Percentiles rank a stretch among this genome's conserved stretches.
These are phyloP conservation scores for Acrossocheilus fasciatus DNA, from an alignment of 2,797 vertebrate species.

Conservation along the genomic window DNA sequence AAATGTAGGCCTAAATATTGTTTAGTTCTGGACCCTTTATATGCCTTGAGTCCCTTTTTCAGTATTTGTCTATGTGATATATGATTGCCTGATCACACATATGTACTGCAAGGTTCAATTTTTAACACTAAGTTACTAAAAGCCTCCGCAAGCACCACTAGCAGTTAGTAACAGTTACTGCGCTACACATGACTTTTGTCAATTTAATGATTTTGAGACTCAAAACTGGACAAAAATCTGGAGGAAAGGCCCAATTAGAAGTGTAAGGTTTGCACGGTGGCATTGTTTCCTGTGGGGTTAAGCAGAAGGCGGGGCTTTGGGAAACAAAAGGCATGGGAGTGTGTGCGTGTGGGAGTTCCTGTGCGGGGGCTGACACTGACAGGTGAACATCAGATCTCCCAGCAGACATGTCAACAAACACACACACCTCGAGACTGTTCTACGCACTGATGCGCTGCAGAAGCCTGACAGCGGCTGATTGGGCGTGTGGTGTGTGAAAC, in stretches of 20 bases:
- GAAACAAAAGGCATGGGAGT: slow-evolving; percentile 44
- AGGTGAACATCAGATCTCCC: slow-evolving; percentile 62
- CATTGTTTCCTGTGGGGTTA: slow-evolving; percentile 50
- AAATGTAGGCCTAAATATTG: neutral
- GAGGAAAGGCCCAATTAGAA: slow-evolving; percentile 37
- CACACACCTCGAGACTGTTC: slow-evolving; percentile 34
- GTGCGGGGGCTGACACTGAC: slow-evolving; percentile 60
- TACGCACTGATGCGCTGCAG: slow-evolving; percentile 65
- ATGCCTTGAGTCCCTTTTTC: neutral
- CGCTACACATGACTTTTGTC: neutral
- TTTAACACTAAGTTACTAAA: neutral
- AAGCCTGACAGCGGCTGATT: slow-evolving; percentile 71
- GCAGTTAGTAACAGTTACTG: neutral
- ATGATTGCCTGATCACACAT: neutral
- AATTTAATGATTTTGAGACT: neutral
- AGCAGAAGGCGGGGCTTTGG: slow-evolving; percentile 8
- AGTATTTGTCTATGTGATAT: neutral
- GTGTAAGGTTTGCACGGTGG: neutral
- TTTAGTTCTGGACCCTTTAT: neutral
- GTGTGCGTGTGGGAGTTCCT: slow-evolving; percentile 42
- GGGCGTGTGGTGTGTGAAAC: slow-evolving; percentile 69
- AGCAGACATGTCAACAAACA: slow-evolving; percentile 51
- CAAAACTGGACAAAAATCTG: slow-evolving; percentile 9
- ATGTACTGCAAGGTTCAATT: neutral
- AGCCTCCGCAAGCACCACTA: neutral